A percentile compares a stretch with the other conserved stretches of the same genome.
These are phyloP conservation scores for Chlamydotis undulata DNA, from an alignment of 2,113 vertebrate species.

Conservation along the genomic window DNA sequence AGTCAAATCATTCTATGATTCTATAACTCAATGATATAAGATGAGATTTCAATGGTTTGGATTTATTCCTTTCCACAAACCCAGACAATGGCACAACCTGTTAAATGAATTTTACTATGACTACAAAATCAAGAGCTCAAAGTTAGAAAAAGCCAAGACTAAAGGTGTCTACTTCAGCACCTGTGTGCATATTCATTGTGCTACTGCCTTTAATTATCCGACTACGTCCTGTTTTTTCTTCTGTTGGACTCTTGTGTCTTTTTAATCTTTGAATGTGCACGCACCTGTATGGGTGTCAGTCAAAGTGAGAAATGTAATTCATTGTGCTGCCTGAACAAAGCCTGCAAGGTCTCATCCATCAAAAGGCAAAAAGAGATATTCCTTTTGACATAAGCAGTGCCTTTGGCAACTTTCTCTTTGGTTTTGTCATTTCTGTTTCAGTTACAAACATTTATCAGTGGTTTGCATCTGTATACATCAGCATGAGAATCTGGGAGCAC, in stretches of 20 bases:
- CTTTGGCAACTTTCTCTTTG: not conserved
- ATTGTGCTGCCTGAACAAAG: not conserved
- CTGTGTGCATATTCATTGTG: not conserved
- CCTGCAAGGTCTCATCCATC: not conserved
- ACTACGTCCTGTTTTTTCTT: not conserved
- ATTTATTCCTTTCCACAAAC: not conserved
- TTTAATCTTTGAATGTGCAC: not conserved
- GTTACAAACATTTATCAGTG: not conserved
- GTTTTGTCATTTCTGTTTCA: not conserved
- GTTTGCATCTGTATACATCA: not conserved
- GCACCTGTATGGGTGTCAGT: too few species aligned
- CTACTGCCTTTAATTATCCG: not conserved
- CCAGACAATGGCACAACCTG: not conserved
- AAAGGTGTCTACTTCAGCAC: not conserved
- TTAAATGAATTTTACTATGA: not conserved
- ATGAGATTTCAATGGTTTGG: not conserved
- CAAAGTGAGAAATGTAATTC: not conserved
- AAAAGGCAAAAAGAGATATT: not conserved
- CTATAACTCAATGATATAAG: not conserved
- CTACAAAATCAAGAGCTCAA: not conserved
- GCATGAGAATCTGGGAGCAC: not conserved
- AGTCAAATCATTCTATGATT: not conserved
- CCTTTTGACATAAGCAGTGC: not conserved
- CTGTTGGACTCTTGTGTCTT: not conserved
- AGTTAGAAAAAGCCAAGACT: not conserved